Conservation (phyloP, 35 echinoderm and acorn worm genomes). For the Lytechinus pictus region DNA sequence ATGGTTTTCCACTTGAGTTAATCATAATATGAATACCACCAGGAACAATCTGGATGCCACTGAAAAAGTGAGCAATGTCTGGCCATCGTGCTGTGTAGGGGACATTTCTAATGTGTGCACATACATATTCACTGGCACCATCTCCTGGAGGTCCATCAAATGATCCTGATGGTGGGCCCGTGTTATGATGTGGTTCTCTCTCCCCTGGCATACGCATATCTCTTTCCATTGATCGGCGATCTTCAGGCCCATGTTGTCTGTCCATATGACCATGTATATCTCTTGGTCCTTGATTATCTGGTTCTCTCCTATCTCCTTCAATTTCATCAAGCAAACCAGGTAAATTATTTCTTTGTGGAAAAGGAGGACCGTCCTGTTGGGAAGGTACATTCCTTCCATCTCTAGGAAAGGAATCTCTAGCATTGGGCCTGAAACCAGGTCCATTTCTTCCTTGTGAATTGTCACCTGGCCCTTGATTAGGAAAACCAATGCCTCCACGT, state of each 20-base stretch:
- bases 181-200: neutral
- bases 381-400: neutral
- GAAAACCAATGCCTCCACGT: neutral
- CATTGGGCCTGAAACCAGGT: neutral
- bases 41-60: constrained; percentile 64
- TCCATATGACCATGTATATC: neutral
- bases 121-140: constrained; percentile 44
- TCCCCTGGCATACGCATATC: neutral
- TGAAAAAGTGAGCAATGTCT: constrained; percentile 77
- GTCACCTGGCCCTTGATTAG: neutral
- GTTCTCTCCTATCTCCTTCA: neutral
- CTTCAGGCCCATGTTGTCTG: neutral
- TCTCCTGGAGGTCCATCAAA: neutral
- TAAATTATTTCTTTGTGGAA: neutral
- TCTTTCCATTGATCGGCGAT: neutral
- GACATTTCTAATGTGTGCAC: constrained; percentile 75
- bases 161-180: neutral
- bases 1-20: constrained; percentile 69
- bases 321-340: neutral
- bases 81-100: constrained; percentile 66
- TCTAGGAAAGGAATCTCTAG: neutral
- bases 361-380: neutral
- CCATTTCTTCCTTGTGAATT: neutral
- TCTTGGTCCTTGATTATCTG: neutral
- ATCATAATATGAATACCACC: constrained; percentile 72